These are phyloP conservation scores for Psophia crepitans DNA, from an alignment of 2,113 vertebrate species.

Conservation along the genomic window DNA sequence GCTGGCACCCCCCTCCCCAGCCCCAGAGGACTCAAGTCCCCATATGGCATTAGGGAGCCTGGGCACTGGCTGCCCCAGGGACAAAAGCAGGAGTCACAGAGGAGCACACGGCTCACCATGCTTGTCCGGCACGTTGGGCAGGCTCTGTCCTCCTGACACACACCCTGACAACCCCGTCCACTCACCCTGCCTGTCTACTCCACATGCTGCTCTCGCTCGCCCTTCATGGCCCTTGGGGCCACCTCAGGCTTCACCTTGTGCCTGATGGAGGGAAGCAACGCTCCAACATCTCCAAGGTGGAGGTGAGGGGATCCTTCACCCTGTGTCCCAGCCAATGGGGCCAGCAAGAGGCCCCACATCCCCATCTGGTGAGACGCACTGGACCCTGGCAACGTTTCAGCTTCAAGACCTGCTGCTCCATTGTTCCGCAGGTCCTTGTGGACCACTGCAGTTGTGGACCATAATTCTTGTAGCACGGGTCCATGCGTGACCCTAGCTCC, in stretches of 20 bases:
- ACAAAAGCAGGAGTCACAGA: not conserved
- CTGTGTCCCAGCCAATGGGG: not conserved
- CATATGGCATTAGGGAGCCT: accelerated
- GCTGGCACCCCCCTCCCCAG: not conserved
- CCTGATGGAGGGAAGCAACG: not conserved
- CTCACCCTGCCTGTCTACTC: not conserved
- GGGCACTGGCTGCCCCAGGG: not conserved
- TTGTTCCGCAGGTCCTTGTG: not conserved
- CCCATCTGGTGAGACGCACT: not conserved
- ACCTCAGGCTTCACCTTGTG: not conserved
- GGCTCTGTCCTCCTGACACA: not conserved
- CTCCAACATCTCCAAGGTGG: not conserved
- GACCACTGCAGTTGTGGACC: not conserved
- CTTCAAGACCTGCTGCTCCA: not conserved
- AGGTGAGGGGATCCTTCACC: not conserved
- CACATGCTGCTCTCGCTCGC: accelerated
- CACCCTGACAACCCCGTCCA: accelerated
- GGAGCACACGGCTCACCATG: not conserved
- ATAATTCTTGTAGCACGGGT: not conserved
- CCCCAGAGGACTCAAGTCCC: not conserved
- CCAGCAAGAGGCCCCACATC: not conserved
- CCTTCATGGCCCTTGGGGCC: not conserved
- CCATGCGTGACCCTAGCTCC: not conserved
- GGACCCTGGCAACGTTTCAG: not conserved
- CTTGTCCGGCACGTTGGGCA: too few species aligned